A percentile compares a stretch with the other conserved stretches of the same genome.
Conservation (phyloP, 2,888 invertebrate genomes). For the Blera fallax region DNA sequence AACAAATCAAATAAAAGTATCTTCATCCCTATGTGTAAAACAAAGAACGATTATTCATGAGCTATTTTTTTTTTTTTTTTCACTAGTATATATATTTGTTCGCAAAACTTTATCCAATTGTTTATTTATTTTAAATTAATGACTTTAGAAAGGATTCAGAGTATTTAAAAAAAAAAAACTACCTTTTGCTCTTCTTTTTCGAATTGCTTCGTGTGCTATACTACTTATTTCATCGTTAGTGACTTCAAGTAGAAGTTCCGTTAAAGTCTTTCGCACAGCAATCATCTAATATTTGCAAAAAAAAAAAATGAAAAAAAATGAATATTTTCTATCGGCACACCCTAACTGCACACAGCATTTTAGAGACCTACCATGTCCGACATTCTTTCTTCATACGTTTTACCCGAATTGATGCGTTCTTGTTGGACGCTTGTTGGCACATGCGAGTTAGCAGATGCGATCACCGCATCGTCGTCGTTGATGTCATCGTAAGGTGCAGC, state of each 20-base stretch:
- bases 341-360: conserved; percentile 32
- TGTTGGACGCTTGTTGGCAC: conserved; percentile 74
- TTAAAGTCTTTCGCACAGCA: conserved; percentile 92
- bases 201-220: conserved; percentile 93
- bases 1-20: conserved; percentile 57
- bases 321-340: conserved; percentile 47
- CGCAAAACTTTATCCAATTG: conserved; percentile 26
- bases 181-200: conserved; percentile 91
- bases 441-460: conserved; percentile 76
- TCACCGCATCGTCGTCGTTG: conserved; percentile 76
- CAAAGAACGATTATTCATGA: conserved; percentile 54
- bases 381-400: conserved; percentile 85
- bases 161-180: conserved; percentile 81
- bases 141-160: conserved; percentile 10
- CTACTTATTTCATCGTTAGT: conserved; percentile 94
- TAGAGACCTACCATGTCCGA: conserved; percentile 86
- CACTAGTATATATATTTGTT: conserved; percentile 8
- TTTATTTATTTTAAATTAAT: not conserved
- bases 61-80: conserved; percentile 18
- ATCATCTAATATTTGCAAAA: conserved; percentile 86
- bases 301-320: conserved; percentile 66
- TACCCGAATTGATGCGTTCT: conserved; percentile 77
- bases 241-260: conserved; percentile 96
- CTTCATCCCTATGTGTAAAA: conserved; percentile 58
- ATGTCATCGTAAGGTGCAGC: conserved; percentile 64